Conservation (phyloP, 1,140 invertebrate species). For the Drosophila kepulauana region DNA sequence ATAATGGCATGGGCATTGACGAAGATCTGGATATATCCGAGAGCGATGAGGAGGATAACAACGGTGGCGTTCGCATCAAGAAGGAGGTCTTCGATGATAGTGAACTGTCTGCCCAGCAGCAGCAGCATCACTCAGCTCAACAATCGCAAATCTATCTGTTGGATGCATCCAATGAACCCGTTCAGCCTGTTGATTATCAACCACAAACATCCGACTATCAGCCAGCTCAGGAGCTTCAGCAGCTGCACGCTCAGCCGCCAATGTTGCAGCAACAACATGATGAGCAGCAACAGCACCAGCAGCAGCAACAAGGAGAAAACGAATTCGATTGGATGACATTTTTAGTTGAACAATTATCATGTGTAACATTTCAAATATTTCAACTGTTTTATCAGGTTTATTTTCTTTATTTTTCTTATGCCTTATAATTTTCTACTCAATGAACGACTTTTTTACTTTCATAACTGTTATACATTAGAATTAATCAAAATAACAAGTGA, state of each 20-base stretch:
- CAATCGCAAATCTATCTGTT: conserved; percentile 60
- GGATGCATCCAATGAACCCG: conserved; percentile 60
- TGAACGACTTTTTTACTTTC: background rate
- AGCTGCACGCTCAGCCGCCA: conserved; percentile 40
- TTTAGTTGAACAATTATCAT: conserved; percentile 36
- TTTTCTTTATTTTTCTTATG: conserved; percentile 8
- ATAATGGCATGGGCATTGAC: conserved; percentile 86
- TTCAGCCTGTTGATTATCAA: conserved; percentile 31
- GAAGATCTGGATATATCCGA: conserved; percentile 93
- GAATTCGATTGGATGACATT: conserved; percentile 75
- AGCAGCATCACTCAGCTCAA: conserved; percentile 28
- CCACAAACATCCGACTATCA: conserved; percentile 35
- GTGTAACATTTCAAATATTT: background rate
- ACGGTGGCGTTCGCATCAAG: conserved; percentile 65
- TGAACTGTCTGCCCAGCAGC: conserved; percentile 30
- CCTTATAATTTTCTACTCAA: conserved; percentile 1
- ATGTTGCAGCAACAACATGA: conserved; percentile 28
- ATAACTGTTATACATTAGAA: background rate
- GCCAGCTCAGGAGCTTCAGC: conserved; percentile 47
- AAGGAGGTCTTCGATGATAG: conserved; percentile 68
- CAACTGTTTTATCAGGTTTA: background rate
- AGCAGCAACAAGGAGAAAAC: conserved; percentile 71
- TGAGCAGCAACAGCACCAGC: conserved; percentile 43
- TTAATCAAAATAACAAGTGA: conserved; percentile 1
- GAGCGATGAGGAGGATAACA: conserved; percentile 89